A percentile compares a stretch with the other conserved stretches of the same genome.
Conservation (phyloP, 1,140 invertebrate genomes). For the Drosophila azteca region DNA sequence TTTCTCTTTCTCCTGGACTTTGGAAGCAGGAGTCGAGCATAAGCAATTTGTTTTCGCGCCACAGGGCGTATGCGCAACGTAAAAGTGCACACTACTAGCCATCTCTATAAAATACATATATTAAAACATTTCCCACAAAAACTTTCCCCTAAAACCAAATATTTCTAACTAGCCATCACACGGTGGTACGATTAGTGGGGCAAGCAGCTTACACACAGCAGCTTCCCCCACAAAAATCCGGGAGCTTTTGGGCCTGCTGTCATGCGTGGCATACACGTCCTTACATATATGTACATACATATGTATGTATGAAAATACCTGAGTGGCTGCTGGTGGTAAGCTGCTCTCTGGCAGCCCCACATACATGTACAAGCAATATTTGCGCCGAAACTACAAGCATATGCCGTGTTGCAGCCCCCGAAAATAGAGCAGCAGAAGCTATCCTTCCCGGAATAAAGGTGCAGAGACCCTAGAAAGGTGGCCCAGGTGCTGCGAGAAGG, state of each 20-base stretch:
- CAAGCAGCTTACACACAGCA: too few species aligned
- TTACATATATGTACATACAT: too few species aligned
- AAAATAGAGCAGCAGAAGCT: conserved; percentile 25
- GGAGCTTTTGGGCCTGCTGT: too few species aligned
- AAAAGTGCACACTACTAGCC: conserved; percentile 52
- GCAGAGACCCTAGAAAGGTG: not conserved
- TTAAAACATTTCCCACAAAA: conserved; percentile 25
- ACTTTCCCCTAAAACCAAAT: too few species aligned
- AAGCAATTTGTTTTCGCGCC: conserved; percentile 14
- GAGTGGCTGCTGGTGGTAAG: conserved; percentile 56
- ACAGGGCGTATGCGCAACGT: conserved; percentile 22
- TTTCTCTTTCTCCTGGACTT: not conserved
- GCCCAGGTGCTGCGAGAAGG: not conserved
- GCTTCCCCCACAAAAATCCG: too few species aligned
- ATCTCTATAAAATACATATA: conserved; percentile 53
- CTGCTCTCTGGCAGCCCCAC: conserved; percentile 14
- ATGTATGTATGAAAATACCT: not conserved
- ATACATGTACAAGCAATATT: conserved; percentile 54
- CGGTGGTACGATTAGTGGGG: too few species aligned
- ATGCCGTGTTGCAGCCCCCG: conserved; percentile 25
- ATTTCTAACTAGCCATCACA: too few species aligned
- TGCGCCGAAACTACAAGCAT: conserved; percentile 65
- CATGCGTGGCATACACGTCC: too few species aligned
- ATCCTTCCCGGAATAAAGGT: not conserved
- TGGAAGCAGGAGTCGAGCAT: not conserved